Evolutionary conservation across 1,140 invertebrate species (phyloP).

Genomic region (Heliconius hermathena): DNA sequence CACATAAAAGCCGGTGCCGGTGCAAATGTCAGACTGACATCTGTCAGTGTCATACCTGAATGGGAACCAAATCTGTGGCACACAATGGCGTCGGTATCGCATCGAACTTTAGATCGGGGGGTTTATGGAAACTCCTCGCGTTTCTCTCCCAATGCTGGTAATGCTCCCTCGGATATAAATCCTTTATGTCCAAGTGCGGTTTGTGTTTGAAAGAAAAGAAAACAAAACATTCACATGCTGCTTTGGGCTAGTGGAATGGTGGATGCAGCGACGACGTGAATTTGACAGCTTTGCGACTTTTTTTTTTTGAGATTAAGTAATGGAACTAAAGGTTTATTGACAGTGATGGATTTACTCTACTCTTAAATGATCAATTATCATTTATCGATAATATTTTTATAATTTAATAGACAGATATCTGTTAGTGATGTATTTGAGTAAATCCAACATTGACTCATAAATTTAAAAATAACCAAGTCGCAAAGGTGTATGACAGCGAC

Average conservation of each 20-base stretch:
- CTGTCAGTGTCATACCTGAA: constrained; percentile 83
- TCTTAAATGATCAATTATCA: too few species aligned
- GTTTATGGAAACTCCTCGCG: constrained; percentile 78
- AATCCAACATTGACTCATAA: not conserved
- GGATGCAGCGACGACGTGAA: constrained; percentile 67
- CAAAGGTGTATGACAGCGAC: constrained; percentile 60
- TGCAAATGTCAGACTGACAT: constrained; percentile 49
- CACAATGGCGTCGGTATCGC: constrained; percentile 70
- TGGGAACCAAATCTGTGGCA: constrained; percentile 86
- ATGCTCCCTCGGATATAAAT: constrained; percentile 79
- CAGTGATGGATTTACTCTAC: not conserved
- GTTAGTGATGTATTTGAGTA: too few species aligned
- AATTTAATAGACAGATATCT: too few species aligned
- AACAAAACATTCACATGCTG: constrained; percentile 81
- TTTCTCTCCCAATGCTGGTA: constrained; percentile 75
- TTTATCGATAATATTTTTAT: too few species aligned
- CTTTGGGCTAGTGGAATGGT: constrained; percentile 73
- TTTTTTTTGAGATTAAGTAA: not conserved
- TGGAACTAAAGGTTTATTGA: not conserved
- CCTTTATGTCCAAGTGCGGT: constrained; percentile 79
- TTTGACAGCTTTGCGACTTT: constrained; percentile 62
- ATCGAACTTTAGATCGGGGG: constrained; percentile 79
- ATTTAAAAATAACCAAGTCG: constrained; percentile 43
- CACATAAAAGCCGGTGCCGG: constrained; percentile 74
- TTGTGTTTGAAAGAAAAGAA: constrained; percentile 80